Evolutionary conservation across 1,140 invertebrate genomes (phyloP).

Genomic region (Saccostrea cuccullata): DNA sequence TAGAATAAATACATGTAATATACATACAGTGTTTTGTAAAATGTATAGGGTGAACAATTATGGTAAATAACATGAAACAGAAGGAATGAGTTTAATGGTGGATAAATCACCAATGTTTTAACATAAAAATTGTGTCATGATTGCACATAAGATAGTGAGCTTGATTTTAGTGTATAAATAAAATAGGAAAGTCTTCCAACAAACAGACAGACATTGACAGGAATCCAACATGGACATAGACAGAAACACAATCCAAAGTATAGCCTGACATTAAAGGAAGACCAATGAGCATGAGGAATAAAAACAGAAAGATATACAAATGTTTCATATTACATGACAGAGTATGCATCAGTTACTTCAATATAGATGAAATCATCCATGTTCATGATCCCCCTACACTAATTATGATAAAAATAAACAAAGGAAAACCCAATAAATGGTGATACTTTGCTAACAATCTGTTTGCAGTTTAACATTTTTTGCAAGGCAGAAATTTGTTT

Average conservation of each 20-base stretch:
- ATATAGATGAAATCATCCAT: no score
- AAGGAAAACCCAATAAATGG: no score
- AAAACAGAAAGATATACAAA: not conserved
- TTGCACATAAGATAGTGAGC: constrained; percentile 1
- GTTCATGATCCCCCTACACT: no score
- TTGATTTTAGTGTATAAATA: not conserved
- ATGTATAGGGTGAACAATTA: not conserved
- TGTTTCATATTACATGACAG: not conserved
- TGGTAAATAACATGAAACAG: not conserved
- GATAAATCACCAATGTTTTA: not conserved
- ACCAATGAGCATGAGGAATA: not conserved
- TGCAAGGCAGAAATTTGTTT: not conserved
- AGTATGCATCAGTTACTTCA: not conserved
- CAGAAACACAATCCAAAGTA: no score
- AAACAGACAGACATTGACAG: not conserved
- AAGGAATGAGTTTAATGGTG: not conserved
- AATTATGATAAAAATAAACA: no score
- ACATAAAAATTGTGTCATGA: not conserved
- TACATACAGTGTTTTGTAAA: no score
- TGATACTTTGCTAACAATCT: not conserved
- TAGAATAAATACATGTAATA: no score
- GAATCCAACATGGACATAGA: not conserved
- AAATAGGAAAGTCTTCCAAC: not conserved
- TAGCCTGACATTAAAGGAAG: not conserved
- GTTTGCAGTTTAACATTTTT: not conserved